Evolutionary conservation across 2,113 vertebrate species (phyloP).

Genomic region (Okapia johnstoni): DNA sequence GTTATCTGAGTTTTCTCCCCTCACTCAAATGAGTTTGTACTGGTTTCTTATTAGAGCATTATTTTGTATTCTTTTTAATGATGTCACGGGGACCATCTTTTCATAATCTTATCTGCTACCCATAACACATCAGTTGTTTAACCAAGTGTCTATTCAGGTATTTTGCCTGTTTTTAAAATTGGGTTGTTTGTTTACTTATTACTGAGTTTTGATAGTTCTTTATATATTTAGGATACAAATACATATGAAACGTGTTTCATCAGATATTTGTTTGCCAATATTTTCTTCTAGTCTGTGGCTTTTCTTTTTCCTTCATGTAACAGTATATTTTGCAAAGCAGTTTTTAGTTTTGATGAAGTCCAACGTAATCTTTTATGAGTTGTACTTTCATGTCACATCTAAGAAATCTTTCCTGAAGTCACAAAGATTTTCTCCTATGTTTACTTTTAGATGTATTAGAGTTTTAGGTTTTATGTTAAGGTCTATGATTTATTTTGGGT

Average conservation of each 20-base stretch:
- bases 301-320: background rate
- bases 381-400: background rate
- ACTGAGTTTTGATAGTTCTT: background rate
- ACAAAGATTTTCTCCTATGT: background rate
- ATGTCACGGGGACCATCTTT: background rate
- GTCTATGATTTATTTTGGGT: background rate
- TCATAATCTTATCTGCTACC: background rate
- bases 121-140: background rate
- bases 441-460: background rate
- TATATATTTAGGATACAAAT: background rate
- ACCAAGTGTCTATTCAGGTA: background rate
- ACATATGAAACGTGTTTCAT: background rate
- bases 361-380: background rate
- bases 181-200: background rate
- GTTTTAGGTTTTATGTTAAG: background rate
- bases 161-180: background rate
- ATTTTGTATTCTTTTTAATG: background rate
- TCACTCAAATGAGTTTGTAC: background rate
- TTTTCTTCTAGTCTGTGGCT: background rate
- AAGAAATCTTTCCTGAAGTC: background rate
- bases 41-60: background rate
- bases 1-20: background rate
- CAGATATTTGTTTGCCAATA: background rate
- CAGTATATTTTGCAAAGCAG: background rate
- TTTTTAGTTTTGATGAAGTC: conserved; percentile 5